phyloP scores from a whole-genome alignment of 2,113 vertebrate genomes.

The Xerus inauris region DNA sequence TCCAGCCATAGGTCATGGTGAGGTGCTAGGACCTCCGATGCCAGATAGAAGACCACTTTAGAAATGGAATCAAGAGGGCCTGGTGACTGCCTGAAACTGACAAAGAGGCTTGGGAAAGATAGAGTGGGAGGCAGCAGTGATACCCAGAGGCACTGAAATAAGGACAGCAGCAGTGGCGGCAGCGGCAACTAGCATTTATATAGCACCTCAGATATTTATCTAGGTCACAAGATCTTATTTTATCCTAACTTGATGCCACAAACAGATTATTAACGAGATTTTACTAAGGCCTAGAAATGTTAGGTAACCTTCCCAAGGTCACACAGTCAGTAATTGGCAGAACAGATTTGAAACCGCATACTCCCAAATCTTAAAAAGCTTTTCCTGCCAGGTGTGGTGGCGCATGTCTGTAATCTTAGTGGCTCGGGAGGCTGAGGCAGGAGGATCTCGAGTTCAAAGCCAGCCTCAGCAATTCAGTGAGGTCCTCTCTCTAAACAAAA shows the following conservation, averaged over 20 bases:
- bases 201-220: neutral
- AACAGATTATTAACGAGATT: neutral
- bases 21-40: neutral
- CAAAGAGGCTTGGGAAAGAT: neutral
- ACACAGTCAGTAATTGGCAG: neutral
- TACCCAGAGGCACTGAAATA: neutral
- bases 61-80: neutral
- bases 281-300: constrained; percentile 6
- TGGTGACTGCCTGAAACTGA: neutral
- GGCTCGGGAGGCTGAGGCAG: too few species aligned
- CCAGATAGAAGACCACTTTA: neutral
- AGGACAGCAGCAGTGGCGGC: too few species aligned
- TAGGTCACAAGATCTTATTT: neutral
- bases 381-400: too few species aligned
- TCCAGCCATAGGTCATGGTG: too few species aligned
- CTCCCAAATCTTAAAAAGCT: neutral
- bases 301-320: neutral
- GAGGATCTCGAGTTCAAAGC: too few species aligned
- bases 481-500: too few species aligned
- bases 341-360: neutral
- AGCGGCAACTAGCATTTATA: neutral
- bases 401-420: too few species aligned
- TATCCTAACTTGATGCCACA: neutral
- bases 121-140: neutral
- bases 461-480: too few species aligned